Percentiles rank a stretch among this genome's conserved stretches.
Evolutionary conservation across 2,797 vertebrate species (phyloP).

Genomic region (Brachyalestes nurse): DNA sequence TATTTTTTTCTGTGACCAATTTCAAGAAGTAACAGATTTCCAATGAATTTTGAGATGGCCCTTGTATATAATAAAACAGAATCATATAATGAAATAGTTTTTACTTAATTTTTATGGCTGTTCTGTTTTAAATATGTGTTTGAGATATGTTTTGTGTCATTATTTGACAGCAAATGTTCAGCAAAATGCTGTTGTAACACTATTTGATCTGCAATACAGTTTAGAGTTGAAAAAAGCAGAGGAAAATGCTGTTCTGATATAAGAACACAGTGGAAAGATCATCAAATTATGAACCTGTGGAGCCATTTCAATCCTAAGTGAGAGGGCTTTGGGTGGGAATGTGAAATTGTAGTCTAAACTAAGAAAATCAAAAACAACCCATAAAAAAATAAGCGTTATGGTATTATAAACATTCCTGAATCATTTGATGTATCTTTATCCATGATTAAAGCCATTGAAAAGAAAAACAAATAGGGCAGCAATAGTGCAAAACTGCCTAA

Average conservation of each 20-base stretch:
- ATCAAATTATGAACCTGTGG: conserved; percentile 6
- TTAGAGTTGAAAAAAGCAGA: neutral
- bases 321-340: conserved; percentile 17
- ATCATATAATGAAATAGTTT: too few species aligned
- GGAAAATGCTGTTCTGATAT: conserved; percentile 9
- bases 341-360: neutral
- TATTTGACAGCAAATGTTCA: neutral
- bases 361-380: neutral
- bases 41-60: too few species aligned
- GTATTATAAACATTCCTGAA: neutral
- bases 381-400: too few species aligned
- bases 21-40: too few species aligned
- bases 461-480: neutral
- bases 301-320: conserved; percentile 42
- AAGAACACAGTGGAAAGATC: neutral
- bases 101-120: too few species aligned
- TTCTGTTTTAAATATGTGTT: too few species aligned
- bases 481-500: neutral
- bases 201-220: neutral
- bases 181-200: neutral
- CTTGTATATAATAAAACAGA: too few species aligned
- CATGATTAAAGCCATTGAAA: neutral
- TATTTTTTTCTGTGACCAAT: too few species aligned
- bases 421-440: neutral
- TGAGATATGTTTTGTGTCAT: neutral